phyloP scores from a whole-genome alignment of 2,888 invertebrate genomes.

The Augochlorella aurata region DNA sequence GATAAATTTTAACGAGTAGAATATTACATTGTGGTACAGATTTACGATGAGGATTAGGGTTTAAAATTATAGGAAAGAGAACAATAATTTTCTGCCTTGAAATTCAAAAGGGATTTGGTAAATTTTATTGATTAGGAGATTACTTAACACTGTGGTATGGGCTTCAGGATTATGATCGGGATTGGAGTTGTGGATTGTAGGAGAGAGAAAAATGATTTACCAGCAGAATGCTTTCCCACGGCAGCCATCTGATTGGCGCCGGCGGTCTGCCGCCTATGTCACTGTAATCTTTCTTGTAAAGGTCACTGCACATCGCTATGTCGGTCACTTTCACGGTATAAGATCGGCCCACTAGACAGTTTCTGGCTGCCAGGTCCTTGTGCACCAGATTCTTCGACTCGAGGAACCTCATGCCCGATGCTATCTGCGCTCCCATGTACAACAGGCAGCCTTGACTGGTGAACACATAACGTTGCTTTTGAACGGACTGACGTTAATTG shows the following conservation, averaged over 20 bases:
- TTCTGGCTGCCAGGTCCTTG: slow-evolving; percentile 89
- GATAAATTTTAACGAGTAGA: too few relatives aligned
- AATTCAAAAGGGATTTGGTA: too few relatives aligned
- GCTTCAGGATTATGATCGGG: too few relatives aligned
- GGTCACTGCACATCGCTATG: slow-evolving; percentile 86
- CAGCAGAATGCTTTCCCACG: slow-evolving; percentile 86
- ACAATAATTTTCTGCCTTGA: too few relatives aligned
- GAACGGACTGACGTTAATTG: slow-evolving; percentile 17
- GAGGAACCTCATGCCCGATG: slow-evolving; percentile 91
- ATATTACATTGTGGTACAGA: too few relatives aligned
- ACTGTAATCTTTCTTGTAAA: slow-evolving; percentile 86
- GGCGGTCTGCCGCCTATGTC: slow-evolving; percentile 85
- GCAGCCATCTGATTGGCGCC: slow-evolving; percentile 86
- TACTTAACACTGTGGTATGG: too few relatives aligned
- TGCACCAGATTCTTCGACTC: slow-evolving; percentile 91
- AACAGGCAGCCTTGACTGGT: slow-evolving; percentile 87
- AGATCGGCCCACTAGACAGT: slow-evolving; percentile 85
- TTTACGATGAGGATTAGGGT: too few relatives aligned
- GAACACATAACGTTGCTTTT: slow-evolving; percentile 6
- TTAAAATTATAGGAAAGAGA: too few relatives aligned
- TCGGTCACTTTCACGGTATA: slow-evolving; percentile 86
- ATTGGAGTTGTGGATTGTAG: background rate
- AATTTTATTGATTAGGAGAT: too few relatives aligned
- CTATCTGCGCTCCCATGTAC: slow-evolving; percentile 89
- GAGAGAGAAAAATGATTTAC: slow-evolving; percentile 76